phyloP scores from a whole-genome alignment of 2,113 vertebrate genomes.

The Gavia stellata region DNA sequence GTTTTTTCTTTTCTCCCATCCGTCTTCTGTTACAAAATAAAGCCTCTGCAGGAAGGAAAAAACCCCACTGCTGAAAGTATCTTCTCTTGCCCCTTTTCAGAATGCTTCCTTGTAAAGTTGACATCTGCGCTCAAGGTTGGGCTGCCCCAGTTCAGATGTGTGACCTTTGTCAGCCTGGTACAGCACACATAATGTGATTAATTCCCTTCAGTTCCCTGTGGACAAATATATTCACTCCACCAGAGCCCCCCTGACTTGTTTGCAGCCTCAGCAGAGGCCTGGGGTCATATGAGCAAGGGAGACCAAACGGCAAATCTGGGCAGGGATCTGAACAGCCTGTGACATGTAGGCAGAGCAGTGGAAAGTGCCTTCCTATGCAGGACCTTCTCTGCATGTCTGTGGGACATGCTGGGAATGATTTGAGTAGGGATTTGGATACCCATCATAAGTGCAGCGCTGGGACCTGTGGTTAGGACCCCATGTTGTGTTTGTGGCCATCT shows the following conservation, averaged over 20 bases:
- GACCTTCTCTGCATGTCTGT: neutral
- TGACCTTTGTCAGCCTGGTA: neutral
- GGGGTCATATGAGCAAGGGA: neutral
- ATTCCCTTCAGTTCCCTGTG: slow-evolving; percentile 9
- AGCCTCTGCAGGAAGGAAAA: neutral
- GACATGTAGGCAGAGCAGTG: neutral
- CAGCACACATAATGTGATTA: neutral
- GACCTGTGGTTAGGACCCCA: neutral
- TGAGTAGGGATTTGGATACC: neutral
- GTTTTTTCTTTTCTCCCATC: neutral
- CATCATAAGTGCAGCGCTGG: neutral
- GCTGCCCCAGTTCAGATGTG: neutral
- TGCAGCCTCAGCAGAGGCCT: slow-evolving; percentile 22
- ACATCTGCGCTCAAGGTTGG: neutral
- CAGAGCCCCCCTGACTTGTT: neutral
- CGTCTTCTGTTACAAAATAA: neutral
- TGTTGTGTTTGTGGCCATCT: neutral
- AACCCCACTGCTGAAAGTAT: neutral
- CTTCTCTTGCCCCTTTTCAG: neutral
- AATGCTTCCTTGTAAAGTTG: neutral
- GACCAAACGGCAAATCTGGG: neutral
- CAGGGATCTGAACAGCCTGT: neutral
- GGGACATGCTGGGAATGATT: neutral
- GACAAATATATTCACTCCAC: slow-evolving; percentile 2
- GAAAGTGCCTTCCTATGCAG: neutral